Base-by-base conservation (phyloP, 1,140 invertebrate genomes). In the Bombus sibiricus region DNA sequence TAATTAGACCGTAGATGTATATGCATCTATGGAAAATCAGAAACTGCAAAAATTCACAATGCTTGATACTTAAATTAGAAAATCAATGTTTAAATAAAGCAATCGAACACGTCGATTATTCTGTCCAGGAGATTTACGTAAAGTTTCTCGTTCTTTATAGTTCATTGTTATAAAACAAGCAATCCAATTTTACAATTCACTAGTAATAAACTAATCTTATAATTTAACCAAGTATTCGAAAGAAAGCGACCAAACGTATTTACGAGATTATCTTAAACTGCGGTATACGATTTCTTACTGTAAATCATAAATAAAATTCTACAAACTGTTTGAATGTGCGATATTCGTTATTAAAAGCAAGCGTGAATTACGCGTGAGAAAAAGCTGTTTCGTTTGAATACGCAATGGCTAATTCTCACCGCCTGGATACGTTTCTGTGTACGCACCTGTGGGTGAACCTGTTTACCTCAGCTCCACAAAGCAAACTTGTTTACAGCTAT, bases 401-500 rank as follows among this genome's bases (percentile, higher is more conserved):
- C n/a, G 3, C 18, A 25, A 43, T 32, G 12, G 28, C 18, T 10
- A 34, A 34, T 75, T 34, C 73, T 25, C 43, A 74, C 22, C 37
- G 5, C 6, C 1, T 53, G 10, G 62, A 57, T 47, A 68, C 22
- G 25, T 68, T 39, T 18, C 43, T 28, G 39, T 41, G 10, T 57
- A 34, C 18, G 28, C 78, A 82, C 79, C 79, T 88, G 86, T 86
- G 53, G 71, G 77, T 71, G 68, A 89, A 89, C 79, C 78, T 82
- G 75, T 75, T 73, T 47, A 64, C 57, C 74, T 43, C 66, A 57
- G 57, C 53, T 80, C n/a, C 41, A 12, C 47, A 69, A 68, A 86
- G 77, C 62, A 18, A 62, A 32, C 78, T 57, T 82, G 69, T 69
- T 75, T 73, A 57, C 73, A 53, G 59, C 32, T 59, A 41, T 74